These are phyloP conservation scores for Nycticryphes semicollaris DNA, from an alignment of 2,113 vertebrate species.

Conservation along the genomic window DNA sequence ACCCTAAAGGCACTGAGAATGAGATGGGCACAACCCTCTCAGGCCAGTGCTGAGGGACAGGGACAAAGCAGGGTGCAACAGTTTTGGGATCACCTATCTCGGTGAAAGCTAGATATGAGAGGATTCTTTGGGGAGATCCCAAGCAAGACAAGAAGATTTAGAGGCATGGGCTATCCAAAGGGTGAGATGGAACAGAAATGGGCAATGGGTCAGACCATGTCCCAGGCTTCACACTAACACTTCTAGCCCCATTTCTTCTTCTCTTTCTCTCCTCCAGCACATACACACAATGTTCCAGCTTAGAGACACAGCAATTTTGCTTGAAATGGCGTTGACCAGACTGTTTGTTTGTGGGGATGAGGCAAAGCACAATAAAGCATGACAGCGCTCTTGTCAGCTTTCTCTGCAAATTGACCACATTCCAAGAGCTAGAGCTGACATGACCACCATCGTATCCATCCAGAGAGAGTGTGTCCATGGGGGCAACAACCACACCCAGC, in stretches of 20 bases:
- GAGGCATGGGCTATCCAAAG: neutral
- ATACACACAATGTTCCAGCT: neutral
- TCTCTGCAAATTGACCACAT: neutral
- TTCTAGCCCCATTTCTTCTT: neutral
- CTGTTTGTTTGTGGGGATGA: neutral
- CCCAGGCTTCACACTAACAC: neutral
- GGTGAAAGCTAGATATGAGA: neutral
- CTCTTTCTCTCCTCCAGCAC: neutral
- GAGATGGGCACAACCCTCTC: neutral
- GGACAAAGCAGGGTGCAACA: neutral
- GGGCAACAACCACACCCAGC: neutral
- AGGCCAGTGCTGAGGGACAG: neutral
- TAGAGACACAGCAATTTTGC: neutral
- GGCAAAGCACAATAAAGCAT: neutral
- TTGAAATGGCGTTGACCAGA: neutral
- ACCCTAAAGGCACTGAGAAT: neutral
- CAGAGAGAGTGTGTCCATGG: no score
- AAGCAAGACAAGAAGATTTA: neutral
- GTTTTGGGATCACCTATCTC: neutral
- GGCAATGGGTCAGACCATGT: accelerated
- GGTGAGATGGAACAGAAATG: neutral
- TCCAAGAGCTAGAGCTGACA: neutral
- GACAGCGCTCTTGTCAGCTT: neutral
- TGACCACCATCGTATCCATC: neutral
- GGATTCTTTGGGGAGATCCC: accelerated